Base-by-base conservation (phyloP, 2,113 vertebrate genomes). In the Cyrtonyx montezumae region DNA sequence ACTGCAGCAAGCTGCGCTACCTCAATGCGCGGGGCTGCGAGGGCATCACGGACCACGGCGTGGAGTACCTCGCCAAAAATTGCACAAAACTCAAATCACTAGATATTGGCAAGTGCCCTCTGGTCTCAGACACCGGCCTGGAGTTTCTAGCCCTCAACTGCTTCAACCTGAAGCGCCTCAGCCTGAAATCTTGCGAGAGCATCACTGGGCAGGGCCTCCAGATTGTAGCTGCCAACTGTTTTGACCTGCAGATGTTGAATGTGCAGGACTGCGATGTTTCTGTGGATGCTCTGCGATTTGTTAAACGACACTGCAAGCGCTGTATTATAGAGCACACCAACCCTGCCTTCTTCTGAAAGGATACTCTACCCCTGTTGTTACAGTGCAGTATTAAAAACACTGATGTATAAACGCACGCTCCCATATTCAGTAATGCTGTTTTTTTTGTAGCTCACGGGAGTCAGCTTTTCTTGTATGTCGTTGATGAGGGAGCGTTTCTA, bases 241-340 rank as follows among this genome's bases (percentile, higher is more conserved):
- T 98, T 46, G 99, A 99, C 97, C 98, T 99, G 91, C 99, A 99
- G 97, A 98, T 99, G 94, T 97, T 99, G 86, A 99, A 99, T 4
- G 99, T 99, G 83, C 99, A 99, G 98, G 99, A 99, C 97, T 99
- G 99, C 15, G 99, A 99, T 30, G 98, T 99, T 70, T 98, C 99
- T 4, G 98, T 99, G 21, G 99, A 99, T 96, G 99, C 98, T 7
- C 97, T 99, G 94, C 97, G 98, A 13, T 99, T 99, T 15, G 98
- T 99, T 45, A 97, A 99, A 68, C 98, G 99, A 58, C 99, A 99
- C 84, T 99, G 99, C 97, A 98, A 98, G 80, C 98, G 98, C 90
- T 99, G 99, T 45, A 98, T 99, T 94, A 99, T 99, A 83, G 99
- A 99, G 96, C 99, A 99, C 98, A 99, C 99, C 71, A 99, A 99